Evolutionary conservation across 2,797 vertebrate genomes (phyloP).

Genomic region (Halcyon chelicuti): DNA sequence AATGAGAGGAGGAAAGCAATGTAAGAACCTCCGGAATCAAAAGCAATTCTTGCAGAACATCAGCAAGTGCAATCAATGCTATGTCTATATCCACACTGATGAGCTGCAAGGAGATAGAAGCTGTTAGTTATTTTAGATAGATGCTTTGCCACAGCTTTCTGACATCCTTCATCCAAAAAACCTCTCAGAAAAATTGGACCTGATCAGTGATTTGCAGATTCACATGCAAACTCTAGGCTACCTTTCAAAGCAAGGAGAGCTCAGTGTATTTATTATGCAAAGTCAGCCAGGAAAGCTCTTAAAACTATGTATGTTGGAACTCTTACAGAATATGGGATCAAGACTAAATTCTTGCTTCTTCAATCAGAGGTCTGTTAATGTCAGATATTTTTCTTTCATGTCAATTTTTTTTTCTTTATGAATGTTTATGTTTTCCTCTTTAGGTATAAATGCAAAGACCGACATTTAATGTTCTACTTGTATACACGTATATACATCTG

Average conservation of each 20-base stretch:
- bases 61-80: neutral
- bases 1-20: neutral
- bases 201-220: neutral
- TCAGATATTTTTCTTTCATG: neutral
- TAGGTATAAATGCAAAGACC: neutral
- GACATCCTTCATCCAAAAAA: neutral
- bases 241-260: neutral
- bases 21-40: neutral
- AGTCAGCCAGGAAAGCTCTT: neutral
- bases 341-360: neutral
- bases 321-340: neutral
- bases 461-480: neutral
- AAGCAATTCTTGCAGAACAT: neutral
- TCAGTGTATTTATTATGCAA: neutral
- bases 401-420: neutral
- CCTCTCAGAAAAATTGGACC: accelerated
- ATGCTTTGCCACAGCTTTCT: neutral
- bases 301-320: neutral
- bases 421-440: neutral
- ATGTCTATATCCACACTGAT: neutral
- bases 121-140: neutral
- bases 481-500: neutral
- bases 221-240: neutral
- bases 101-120: neutral
- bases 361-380: neutral